Base-by-base conservation (phyloP, 2,113 vertebrate species). In the Pipra filicauda region DNA sequence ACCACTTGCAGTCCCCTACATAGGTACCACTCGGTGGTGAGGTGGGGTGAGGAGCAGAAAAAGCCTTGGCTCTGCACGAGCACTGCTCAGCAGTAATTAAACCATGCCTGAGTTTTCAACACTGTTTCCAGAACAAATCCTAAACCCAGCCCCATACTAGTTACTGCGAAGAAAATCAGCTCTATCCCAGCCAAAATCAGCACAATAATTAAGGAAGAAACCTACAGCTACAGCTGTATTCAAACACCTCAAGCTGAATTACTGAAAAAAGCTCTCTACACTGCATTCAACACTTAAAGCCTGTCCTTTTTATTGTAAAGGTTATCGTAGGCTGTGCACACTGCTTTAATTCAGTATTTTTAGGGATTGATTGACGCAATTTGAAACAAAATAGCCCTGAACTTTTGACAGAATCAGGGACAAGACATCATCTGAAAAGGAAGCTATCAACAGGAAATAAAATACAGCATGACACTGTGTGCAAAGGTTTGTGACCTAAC, bases 381-480 rank as follows among this genome's bases (percentile, higher is more conserved):
- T 70, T 79, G 55, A 92, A 71, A 62, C 6, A 91, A 89, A 75
- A 82, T 71, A 71, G 30, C 39, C 48, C 19, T 65, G 51, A 93
- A 51, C 62, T 71, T 87, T 89, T 71, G 51, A 80, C 31, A 3
- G 3, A 85, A 85, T 30, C 8, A 18, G 33, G 21, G 44, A 70
- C 9, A 67, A 84, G 55, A 80, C 16, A 41, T 80, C 43, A 83
- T 27, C 28, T 82, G 43, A 57, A 72, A 79, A 70, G 26, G 30
- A 76, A 95, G 31, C 21, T 82, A 46, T 88, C n/a, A 66, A n/a
- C 23, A 82, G 19, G 62, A 96, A 91, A 86, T 74, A 85, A 91
- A 94, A 87, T 61, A 58, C 3, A 73, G 11, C 30, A 74, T 0
- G 0, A 6, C 10, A 57, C 2, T 46, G 2, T 61, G 9, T 41